phyloP scores from a whole-genome alignment of 35 echinoderm and acorn worm genomes.

The Holothuria glaberrima region DNA sequence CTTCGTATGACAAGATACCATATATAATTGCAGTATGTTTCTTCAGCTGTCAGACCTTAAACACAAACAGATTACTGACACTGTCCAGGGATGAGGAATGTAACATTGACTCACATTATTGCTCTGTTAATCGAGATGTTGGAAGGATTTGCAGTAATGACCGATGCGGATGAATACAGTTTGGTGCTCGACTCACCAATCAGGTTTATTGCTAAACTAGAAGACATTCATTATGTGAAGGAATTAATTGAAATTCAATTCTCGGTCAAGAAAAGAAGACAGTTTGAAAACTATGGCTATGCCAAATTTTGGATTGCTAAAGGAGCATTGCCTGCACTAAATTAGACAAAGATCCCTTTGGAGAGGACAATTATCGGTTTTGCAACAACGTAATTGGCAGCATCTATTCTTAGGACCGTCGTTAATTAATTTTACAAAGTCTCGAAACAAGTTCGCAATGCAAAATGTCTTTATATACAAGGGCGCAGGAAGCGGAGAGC shows the following conservation, averaged over 20 bases:
- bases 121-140: not conserved
- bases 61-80: not conserved
- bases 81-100: not conserved
- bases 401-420: too few species aligned
- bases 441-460: not conserved
- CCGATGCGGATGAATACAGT: too few species aligned
- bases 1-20: constrained; percentile 1
- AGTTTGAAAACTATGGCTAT: not conserved
- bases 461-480: not conserved
- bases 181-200: not conserved
- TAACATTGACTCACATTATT: not conserved
- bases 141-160: too few species aligned
- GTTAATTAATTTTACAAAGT: too few species aligned
- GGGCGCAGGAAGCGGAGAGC: too few species aligned
- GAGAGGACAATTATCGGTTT: not conserved
- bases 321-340: not conserved
- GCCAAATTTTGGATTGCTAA: not conserved
- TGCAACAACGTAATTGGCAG: not conserved
- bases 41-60: not conserved
- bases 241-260: not conserved
- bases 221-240: not conserved
- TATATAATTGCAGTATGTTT: not conserved
- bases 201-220: not conserved
- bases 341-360: not conserved
- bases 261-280: not conserved